Evolutionary conservation across 1,140 invertebrate species (phyloP).

Genomic region (Andricus grossulariae): DNA sequence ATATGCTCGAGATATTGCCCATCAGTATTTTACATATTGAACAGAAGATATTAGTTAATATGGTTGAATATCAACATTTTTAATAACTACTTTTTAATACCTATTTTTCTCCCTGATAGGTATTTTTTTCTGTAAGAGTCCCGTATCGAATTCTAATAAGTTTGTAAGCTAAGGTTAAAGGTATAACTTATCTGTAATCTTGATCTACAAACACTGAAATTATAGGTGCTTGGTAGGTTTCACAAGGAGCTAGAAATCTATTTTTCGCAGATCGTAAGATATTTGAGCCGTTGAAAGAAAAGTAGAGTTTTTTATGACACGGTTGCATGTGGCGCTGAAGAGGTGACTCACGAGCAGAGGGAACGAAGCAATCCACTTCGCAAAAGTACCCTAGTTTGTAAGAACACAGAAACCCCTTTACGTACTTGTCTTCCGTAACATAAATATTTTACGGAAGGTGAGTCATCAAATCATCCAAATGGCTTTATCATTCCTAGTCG

Average conservation of each 20-base stretch:
- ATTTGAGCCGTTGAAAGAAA: background rate
- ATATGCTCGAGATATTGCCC: no score
- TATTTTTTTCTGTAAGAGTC: no score
- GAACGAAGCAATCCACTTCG: conserved; percentile 28
- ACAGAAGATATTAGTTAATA: no score
- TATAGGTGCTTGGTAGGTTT: background rate
- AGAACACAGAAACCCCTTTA: conserved; percentile 29
- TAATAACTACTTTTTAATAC: no score
- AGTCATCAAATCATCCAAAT: conserved; percentile 23
- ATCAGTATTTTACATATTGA: no score
- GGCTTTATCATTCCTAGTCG: background rate
- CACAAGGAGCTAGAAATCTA: background rate
- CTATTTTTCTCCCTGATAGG: no score
- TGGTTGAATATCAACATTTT: no score
- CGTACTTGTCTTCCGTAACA: conserved; percentile 2
- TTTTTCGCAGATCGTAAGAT: background rate
- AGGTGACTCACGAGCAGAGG: conserved; percentile 25
- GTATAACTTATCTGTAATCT: no score
- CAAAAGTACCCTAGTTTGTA: conserved; percentile 24
- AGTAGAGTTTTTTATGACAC: conserved; percentile 14
- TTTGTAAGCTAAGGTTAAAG: no score
- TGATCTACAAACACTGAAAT: background rate
- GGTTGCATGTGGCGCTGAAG: conserved; percentile 9
- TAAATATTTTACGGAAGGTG: conserved; percentile 16
- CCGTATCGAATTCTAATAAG: no score